Evolutionary conservation across 2,797 vertebrate species (phyloP).

Genomic region (Acanthurus lineatus): DNA sequence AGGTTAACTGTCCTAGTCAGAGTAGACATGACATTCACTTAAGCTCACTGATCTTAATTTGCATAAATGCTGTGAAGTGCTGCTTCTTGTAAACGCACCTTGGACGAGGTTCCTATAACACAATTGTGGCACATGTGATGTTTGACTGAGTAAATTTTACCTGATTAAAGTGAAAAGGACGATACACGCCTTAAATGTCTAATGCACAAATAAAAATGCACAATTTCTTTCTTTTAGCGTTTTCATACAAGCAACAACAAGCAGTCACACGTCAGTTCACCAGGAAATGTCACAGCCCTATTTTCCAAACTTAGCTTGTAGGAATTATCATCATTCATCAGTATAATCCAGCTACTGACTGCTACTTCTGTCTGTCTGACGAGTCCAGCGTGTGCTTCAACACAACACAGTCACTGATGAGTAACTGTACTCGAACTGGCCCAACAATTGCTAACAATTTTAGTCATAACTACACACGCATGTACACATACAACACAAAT

Average conservation of each 20-base stretch:
- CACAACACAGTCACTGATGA: not conserved
- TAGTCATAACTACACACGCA: not conserved
- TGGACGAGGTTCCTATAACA: not conserved
- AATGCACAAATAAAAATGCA: not conserved
- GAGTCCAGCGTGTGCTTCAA: not conserved
- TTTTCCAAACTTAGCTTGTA: not conserved
- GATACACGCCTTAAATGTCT: not conserved
- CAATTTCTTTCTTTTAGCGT: not conserved
- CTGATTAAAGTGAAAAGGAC: not conserved
- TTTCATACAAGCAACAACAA: not conserved
- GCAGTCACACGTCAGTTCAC: no score
- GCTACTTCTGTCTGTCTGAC: not conserved
- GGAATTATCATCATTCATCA: not conserved
- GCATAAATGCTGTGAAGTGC: not conserved
- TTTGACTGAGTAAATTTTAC: not conserved
- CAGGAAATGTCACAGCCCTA: not conserved
- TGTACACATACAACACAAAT: not conserved
- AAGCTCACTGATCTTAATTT: conserved; percentile 5
- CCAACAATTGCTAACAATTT: not conserved
- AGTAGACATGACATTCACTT: not conserved
- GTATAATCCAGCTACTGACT: not conserved
- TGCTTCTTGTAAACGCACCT: not conserved
- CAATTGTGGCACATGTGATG: not conserved
- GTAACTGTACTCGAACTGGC: not conserved
- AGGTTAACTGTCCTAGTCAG: not conserved